phyloP scores from a whole-genome alignment of 2,113 vertebrate genomes.

The Anseranas semipalmata region DNA sequence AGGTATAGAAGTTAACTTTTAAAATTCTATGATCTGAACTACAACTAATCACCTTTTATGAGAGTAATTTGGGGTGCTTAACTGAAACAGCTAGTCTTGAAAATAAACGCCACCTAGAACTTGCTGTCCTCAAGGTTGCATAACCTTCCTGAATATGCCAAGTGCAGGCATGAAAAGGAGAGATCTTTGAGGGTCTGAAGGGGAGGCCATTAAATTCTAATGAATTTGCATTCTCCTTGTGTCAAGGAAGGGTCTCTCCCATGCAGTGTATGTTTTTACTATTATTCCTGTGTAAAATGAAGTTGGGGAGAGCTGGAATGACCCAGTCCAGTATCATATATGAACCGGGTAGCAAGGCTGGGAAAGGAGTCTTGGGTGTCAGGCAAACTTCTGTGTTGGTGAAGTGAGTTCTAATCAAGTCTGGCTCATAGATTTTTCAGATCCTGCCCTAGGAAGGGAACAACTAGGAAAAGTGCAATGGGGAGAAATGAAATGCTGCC shows the following conservation, averaged over 20 bases:
- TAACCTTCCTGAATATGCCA: not conserved
- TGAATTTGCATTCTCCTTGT: not conserved
- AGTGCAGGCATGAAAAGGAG: not conserved
- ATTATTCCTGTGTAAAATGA: not conserved
- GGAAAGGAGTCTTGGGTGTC: not conserved
- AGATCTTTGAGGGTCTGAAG: not conserved
- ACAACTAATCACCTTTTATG: not conserved
- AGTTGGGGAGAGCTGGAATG: not conserved
- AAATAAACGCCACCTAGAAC: not conserved
- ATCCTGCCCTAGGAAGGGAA: not conserved
- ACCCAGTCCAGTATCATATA: not conserved
- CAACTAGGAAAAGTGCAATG: not conserved
- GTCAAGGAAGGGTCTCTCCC: not conserved
- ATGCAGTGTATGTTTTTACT: not conserved
- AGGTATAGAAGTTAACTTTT: constrained; percentile 75
- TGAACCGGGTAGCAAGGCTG: not conserved
- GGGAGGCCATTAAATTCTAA: not conserved
- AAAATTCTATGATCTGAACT: not conserved
- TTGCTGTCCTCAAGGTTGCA: not conserved
- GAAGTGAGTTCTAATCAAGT: not conserved
- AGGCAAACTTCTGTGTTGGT: not conserved
- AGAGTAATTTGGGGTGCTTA: not conserved
- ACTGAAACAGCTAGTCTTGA: not conserved
- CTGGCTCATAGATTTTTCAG: not conserved
- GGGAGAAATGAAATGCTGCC: not conserved